Evolutionary conservation across 2,888 invertebrate genomes (phyloP), one percentile per base, ranked within the genome.

Genomic region (Sycophila texana): DNA sequence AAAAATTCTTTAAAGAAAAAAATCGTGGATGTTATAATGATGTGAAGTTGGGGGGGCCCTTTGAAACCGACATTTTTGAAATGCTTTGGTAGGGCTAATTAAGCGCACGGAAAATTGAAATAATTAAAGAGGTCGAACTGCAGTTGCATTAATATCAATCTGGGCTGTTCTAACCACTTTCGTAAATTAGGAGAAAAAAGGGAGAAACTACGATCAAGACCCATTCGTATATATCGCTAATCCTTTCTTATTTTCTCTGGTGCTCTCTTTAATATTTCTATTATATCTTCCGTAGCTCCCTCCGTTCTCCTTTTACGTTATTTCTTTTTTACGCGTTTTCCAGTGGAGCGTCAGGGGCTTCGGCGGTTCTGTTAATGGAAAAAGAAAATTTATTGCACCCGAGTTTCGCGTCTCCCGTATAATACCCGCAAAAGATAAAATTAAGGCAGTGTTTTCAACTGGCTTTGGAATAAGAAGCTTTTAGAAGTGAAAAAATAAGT

Each of bases 361-460:
- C 75, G 57, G 60, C 74, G 16, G 68, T 60, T 61, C 81, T 65
- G 79, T 77, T 79, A 81, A 81, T 79, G 77, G 81, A 79, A 79
- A 81, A 81, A 71, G 77, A 53, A 79, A 81, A 79, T 81, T 79
- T 79, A 79, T 81, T 66, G 77, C 74, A 53, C 4, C 39, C n/a
- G 30, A 18, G 47, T 12, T 18, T 39, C 10, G 39, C 39, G 49
- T 74, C 74, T 60, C 65, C 55, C 65, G 49, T 75, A 73, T 61
- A 77, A 81, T 74, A 81, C 68, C 65, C 51, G 65, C 70, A 74
- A 65, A 70, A 80, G 66, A 72, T 75, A 75, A 75, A 79, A 75
- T 65, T 71, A 79, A 67, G 70, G 71, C 70, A 77, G 65, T 67
- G 65, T 74, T 71, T 66, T 39, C 39, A 7, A 39, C 13, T 39